phyloP scores from a whole-genome alignment of 2,888 invertebrate genomes.

The Cistogaster globosa region DNA sequence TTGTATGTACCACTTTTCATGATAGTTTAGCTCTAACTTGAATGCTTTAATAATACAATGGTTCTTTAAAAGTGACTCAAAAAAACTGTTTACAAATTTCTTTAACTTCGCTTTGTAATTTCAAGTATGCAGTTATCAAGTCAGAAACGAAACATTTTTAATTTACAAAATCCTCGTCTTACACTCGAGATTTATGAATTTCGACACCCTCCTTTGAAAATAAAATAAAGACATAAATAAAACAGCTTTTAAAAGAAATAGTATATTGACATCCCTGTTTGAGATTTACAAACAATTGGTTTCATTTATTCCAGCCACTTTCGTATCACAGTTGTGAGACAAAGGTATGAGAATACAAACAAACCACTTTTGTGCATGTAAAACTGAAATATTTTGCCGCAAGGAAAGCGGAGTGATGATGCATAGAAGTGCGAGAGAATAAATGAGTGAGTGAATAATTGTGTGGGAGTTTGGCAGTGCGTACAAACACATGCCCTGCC shows the following conservation, averaged over 20 bases:
- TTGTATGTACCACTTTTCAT: no score
- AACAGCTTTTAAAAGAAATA: not conserved
- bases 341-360: constrained; percentile 18
- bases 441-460: constrained; percentile 16
- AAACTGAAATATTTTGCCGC: constrained; percentile 45
- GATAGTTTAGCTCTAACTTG: no score
- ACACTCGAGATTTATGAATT: no score
- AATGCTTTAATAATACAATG: no score
- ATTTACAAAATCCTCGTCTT: no score
- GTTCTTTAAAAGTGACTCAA: no score
- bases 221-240: not conserved
- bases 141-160: no score
- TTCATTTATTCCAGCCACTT: constrained; percentile 15
- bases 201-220: no score
- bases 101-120: no score
- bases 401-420: constrained; percentile 64
- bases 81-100: no score
- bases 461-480: constrained; percentile 42
- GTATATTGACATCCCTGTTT: constrained; percentile 7
- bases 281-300: constrained; percentile 31
- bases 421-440: constrained; percentile 64
- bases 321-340: not conserved
- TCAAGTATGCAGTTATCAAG: no score
- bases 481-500: constrained; percentile 44
- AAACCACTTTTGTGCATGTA: not conserved